These are phyloP conservation scores for Peucedramus taeniatus DNA, from an alignment of 2,113 vertebrate genomes.

Conservation along the genomic window DNA sequence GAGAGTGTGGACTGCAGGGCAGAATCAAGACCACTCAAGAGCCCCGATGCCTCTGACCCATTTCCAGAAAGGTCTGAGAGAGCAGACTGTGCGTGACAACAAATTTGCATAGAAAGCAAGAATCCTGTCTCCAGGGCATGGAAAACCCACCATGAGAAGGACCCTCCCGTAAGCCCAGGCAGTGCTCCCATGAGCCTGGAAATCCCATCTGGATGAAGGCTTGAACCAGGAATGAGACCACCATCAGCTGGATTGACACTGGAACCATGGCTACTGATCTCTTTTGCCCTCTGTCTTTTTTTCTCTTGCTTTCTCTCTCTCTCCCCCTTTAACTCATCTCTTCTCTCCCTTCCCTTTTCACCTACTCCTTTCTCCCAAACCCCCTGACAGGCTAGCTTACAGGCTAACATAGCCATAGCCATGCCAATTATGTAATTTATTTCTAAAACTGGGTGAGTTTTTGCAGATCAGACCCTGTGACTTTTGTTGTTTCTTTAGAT, in stretches of 20 bases:
- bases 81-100: not conserved
- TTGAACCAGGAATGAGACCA: not conserved
- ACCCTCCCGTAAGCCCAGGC: rapidly evolving
- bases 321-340: not conserved
- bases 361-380: not conserved
- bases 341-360: not conserved
- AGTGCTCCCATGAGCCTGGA: not conserved
- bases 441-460: not conserved
- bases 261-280: not conserved
- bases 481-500: rapidly evolving
- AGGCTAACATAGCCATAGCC: not conserved
- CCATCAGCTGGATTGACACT: rapidly evolving
- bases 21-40: not conserved
- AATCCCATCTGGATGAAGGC: not conserved
- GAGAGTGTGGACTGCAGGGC: rapidly evolving
- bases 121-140: not conserved
- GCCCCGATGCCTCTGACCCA: rapidly evolving
- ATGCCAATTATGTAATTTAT: not conserved
- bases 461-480: not conserved
- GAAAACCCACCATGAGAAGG: too few relatives aligned
- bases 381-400: not conserved
- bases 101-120: not conserved
- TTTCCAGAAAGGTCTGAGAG: not conserved
- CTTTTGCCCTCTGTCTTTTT: not conserved
- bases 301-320: not conserved